Conservation (phyloP, 2,113 vertebrate genomes). For the Calyptomena viridis region DNA sequence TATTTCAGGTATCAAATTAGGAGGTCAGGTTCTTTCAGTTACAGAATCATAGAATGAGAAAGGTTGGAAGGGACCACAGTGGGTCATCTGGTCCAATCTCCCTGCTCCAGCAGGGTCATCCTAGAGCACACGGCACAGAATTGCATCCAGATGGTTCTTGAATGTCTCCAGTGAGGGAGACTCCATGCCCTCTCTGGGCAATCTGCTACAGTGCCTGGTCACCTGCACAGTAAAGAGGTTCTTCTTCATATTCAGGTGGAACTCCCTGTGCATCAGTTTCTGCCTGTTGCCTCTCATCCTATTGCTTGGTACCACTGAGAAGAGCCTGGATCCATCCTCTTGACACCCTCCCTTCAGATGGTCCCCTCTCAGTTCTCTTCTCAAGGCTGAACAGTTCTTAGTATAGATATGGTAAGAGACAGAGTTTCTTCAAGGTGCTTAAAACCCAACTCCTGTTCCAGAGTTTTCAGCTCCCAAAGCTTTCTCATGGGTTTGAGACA, state of each 20-base stretch:
- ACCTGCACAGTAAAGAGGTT: neutral
- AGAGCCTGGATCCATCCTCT: neutral
- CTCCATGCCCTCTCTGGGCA: neutral
- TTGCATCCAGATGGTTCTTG: neutral
- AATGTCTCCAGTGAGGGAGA: neutral
- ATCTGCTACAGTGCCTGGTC: neutral
- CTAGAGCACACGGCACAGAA: neutral
- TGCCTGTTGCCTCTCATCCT: neutral
- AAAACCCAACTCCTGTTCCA: neutral
- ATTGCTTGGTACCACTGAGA: fast-evolving
- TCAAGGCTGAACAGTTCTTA: neutral
- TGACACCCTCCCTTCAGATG: neutral
- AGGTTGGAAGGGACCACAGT: neutral
- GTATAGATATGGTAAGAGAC: neutral
- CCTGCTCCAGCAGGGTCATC: neutral
- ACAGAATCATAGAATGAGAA: neutral
- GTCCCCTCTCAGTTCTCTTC: neutral
- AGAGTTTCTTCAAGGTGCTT: neutral
- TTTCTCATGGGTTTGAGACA: neutral
- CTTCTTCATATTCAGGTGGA: neutral
- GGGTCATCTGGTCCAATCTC: neutral
- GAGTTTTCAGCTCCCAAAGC: neutral
- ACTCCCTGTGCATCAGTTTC: neutral
- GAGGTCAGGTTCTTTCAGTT: neutral
- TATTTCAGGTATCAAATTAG: neutral